Evolutionary conservation across 1,140 invertebrate genomes (phyloP).

Genomic region (Bombus pyrosoma): DNA sequence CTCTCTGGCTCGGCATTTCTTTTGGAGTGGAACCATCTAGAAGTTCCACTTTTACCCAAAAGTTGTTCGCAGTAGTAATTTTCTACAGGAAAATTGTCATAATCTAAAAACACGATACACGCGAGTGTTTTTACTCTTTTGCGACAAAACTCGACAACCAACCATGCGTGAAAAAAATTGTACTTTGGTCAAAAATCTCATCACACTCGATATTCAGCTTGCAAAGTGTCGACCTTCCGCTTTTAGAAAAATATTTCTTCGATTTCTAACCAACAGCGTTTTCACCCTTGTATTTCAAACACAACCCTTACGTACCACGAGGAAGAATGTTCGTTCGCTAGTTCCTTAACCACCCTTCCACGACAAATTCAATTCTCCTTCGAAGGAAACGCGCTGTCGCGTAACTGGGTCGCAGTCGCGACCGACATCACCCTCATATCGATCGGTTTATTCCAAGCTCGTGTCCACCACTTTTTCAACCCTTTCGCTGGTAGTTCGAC

Average conservation of each 20-base stretch:
- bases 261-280: not conserved
- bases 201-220: not conserved
- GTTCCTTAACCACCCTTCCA: not conserved
- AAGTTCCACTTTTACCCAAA: not conserved
- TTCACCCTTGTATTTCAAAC: not conserved
- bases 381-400: conserved; percentile 19
- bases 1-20: too few species aligned
- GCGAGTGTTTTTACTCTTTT: too few species aligned
- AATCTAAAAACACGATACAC: too few species aligned
- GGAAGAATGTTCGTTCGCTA: not conserved
- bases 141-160: too few species aligned
- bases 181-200: not conserved
- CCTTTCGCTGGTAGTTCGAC: conserved; percentile 77
- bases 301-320: not conserved
- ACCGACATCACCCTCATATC: conserved; percentile 56
- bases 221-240: not conserved
- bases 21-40: not conserved
- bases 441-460: conserved; percentile 62
- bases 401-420: conserved; percentile 61
- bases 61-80: not conserved
- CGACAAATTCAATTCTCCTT: not conserved
- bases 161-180: too few species aligned
- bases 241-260: too few species aligned
- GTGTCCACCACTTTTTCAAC: conserved; percentile 70
- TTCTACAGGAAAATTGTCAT: not conserved